Evolutionary conservation across 2,888 invertebrate species (phyloP).

Genomic region (Stenichneumon culpator): DNA sequence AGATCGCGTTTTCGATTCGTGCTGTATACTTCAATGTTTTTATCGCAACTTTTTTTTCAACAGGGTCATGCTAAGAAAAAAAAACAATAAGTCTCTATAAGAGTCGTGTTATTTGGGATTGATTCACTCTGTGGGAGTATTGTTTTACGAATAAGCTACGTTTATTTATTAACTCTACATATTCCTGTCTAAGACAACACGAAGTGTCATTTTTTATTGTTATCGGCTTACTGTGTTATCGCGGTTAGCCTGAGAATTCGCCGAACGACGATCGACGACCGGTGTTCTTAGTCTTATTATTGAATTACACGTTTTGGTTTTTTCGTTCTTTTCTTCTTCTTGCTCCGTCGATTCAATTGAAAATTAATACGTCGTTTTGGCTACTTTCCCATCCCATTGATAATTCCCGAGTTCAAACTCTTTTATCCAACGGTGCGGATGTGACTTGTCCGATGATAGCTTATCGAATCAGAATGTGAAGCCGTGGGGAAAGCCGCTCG

Average conservation of each 20-base stretch:
- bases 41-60: slow-evolving; percentile 1
- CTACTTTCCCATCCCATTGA: neutral
- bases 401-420: slow-evolving; percentile 19
- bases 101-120: slow-evolving; percentile 26
- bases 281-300: slow-evolving; percentile 3
- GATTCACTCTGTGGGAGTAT: slow-evolving; percentile 30
- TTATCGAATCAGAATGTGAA: slow-evolving; percentile 91
- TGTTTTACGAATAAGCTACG: slow-evolving; percentile 47
- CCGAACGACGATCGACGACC: neutral
- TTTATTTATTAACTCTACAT: slow-evolving; percentile 63
- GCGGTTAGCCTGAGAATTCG: slow-evolving; percentile 16
- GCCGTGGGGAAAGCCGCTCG: slow-evolving; percentile 87
- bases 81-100: neutral
- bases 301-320: neutral
- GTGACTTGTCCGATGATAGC: slow-evolving; percentile 68
- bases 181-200: slow-evolving; percentile 59
- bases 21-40: neutral
- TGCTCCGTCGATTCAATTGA: neutral
- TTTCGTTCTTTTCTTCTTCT: neutral
- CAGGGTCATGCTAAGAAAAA: neutral
- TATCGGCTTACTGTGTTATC: slow-evolving; percentile 30
- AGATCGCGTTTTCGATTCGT: neutral
- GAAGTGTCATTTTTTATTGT: slow-evolving; percentile 42
- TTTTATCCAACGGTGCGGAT: slow-evolving; percentile 39
- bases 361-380: slow-evolving; percentile 15